Evolutionary conservation across 1,140 invertebrate species (phyloP), one percentile per base, ranked within the genome.

Genomic region (Drosophila fuyamai): DNA sequence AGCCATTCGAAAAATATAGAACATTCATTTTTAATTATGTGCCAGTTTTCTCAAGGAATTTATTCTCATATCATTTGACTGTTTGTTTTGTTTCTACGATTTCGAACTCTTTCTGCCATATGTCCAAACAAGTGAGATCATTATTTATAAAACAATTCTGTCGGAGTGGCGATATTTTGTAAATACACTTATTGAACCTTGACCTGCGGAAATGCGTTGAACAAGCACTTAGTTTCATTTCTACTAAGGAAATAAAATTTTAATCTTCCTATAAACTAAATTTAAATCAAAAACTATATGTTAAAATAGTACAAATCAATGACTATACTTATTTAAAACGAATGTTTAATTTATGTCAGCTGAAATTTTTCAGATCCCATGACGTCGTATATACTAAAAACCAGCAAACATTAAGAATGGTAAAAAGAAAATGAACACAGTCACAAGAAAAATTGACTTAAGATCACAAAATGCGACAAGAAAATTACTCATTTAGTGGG

Each of bases 1-100:
- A 16, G 14, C 27, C 16, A 41, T 40, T 18, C 9, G 23, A n/a
- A 63, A 84, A 80, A 70, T 60, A 77, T 72, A 68, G 79, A 76
- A 53, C 16, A 72, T 38, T 36, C 44, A 72, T 73, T 36, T 41
- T 70, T 16, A 14, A 60, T 51, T 40, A 13, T 47, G 65, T 68
- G 5, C 40, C n/a, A 36, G 51, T 27, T 71, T 67, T 57, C 36
- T 14, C 27, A 27, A n/a, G 6, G 50, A 56, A 56, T 55, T 68
- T 67, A 63, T 63, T 62, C 5, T 29, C 38, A 32, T 41, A 29
- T 40, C 51, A 46, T 51, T 41, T 60, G 8, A 46, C 27, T 73
- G 48, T 73, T 73, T 72, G 16, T 40, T 40, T 61, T 9, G 27
- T 0, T 54, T 53, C 10, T 12, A 8, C 66, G 46, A 46, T 53